These are phyloP conservation scores for Proterorhinus semilunaris DNA, from an alignment of 2,113 vertebrate genomes.

Conservation along the genomic window DNA sequence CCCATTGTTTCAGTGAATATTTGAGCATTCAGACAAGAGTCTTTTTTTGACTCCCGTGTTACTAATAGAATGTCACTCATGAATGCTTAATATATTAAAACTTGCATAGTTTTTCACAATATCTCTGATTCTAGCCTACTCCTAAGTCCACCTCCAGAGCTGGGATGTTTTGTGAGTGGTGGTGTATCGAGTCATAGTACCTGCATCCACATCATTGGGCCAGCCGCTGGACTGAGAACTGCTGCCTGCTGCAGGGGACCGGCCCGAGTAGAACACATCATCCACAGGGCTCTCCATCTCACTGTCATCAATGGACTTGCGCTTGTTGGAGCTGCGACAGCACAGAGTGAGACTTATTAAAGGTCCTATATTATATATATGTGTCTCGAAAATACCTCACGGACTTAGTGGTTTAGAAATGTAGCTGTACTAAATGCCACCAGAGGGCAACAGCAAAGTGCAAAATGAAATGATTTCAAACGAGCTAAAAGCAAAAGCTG, in stretches of 20 bases:
- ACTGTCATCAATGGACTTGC: conserved; percentile 94
- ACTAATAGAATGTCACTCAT: too few relatives aligned
- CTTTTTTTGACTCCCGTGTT: too few relatives aligned
- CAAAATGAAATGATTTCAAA: too few relatives aligned
- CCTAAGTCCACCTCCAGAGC: conserved; percentile 28
- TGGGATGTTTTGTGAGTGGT: conserved; percentile 1
- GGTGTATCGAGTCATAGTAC: conserved; percentile 54
- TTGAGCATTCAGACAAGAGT: conserved; percentile 14
- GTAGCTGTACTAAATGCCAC: too few relatives aligned
- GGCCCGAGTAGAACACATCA: conserved; percentile 93
- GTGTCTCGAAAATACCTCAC: too few relatives aligned
- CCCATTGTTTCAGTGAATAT: too few relatives aligned
- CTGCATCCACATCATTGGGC: conserved; percentile 92
- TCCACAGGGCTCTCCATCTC: conserved; percentile 96
- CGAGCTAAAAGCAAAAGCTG: too few relatives aligned
- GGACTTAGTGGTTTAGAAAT: too few relatives aligned
- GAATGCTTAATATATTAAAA: too few relatives aligned
- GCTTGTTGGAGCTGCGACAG: conserved; percentile 86
- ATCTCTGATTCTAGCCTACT: conserved; percentile 26
- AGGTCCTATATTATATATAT: background rate
- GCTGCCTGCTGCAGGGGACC: conserved; percentile 89
- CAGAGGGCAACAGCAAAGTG: too few relatives aligned
- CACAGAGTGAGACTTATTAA: conserved; percentile 7
- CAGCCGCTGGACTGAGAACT: conserved; percentile 90
- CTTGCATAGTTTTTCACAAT: too few relatives aligned